phyloP scores from a whole-genome alignment of 2,797 vertebrate genomes.

The Petrocephalus sullivani region DNA sequence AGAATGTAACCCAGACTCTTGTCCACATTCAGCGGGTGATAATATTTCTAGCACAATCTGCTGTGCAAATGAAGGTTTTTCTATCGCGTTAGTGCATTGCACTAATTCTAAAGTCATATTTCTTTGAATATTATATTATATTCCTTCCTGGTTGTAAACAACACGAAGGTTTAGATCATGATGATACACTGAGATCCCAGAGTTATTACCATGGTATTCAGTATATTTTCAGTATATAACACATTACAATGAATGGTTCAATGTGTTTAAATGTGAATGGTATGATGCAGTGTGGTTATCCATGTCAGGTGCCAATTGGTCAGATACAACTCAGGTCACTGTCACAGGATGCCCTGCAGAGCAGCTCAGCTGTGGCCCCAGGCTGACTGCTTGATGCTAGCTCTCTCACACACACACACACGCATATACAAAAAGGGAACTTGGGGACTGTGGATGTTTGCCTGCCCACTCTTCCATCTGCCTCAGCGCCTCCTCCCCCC shows the following conservation, averaged over 20 bases:
- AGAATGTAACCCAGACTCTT: not conserved
- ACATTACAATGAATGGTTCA: too few species aligned
- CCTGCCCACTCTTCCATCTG: not conserved
- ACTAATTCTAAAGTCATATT: too few species aligned
- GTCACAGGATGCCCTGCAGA: not conserved
- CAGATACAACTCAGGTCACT: not conserved
- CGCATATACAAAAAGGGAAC: too few species aligned
- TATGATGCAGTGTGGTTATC: not conserved
- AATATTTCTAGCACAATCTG: not conserved
- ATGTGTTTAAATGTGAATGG: too few species aligned
- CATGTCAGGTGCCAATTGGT: not conserved
- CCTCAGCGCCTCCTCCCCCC: not conserved
- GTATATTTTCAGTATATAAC: too few species aligned
- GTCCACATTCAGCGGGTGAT: not conserved
- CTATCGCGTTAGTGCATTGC: too few species aligned
- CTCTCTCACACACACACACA: too few species aligned
- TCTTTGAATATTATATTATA: too few species aligned
- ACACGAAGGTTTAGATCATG: too few species aligned
- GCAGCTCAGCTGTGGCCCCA: not conserved
- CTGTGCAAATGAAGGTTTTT: not conserved
- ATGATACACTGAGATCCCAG: too few species aligned
- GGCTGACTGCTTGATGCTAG: not conserved
- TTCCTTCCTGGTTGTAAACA: too few species aligned
- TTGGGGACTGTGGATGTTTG: not conserved
- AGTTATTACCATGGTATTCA: too few species aligned